phyloP scores from a whole-genome alignment of 2,113 vertebrate genomes.

The Salminus brasiliensis region DNA sequence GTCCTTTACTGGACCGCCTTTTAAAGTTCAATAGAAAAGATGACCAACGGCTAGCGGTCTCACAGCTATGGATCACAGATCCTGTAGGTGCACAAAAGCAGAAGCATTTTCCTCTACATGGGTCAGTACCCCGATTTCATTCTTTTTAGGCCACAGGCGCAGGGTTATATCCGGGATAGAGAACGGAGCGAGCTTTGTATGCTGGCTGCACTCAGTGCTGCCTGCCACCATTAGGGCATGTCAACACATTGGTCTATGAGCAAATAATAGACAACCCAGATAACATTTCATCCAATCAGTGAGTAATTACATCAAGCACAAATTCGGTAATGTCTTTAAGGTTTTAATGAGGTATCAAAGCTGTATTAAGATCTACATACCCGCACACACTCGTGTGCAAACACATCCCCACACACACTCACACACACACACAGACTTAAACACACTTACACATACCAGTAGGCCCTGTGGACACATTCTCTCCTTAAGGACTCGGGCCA shows the following conservation, averaged over 20 bases:
- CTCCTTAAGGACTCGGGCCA: constrained; percentile 36
- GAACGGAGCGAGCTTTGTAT: constrained; percentile 8
- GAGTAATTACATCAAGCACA: constrained; percentile 73
- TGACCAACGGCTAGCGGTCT: background rate
- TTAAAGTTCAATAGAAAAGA: background rate
- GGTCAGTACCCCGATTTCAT: constrained; percentile 25
- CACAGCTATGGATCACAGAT: constrained; percentile 5
- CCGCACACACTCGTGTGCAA: constrained; percentile 28
- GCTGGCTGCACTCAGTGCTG: background rate
- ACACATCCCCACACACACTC: constrained; percentile 20
- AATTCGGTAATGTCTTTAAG: constrained; percentile 56
- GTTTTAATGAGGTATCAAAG: constrained; percentile 60
- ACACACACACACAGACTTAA: constrained; percentile 3
- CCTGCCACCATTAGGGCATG: constrained; percentile 18
- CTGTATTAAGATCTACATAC: constrained; percentile 17
- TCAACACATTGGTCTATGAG: constrained; percentile 34
- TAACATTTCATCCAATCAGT: constrained; percentile 69
- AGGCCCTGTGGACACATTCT: constrained; percentile 52
- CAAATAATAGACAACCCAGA: constrained; percentile 47
- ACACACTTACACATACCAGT: constrained; percentile 13
- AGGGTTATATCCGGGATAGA: constrained; percentile 3
- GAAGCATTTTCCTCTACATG: constrained; percentile 5
- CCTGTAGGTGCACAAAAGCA: background rate
- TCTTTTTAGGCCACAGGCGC: background rate
- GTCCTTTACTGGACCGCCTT: background rate